A percentile compares a stretch with the other conserved stretches of the same genome.
Conservation (phyloP, 2,113 vertebrate species). For the Varanus komodoensis region DNA sequence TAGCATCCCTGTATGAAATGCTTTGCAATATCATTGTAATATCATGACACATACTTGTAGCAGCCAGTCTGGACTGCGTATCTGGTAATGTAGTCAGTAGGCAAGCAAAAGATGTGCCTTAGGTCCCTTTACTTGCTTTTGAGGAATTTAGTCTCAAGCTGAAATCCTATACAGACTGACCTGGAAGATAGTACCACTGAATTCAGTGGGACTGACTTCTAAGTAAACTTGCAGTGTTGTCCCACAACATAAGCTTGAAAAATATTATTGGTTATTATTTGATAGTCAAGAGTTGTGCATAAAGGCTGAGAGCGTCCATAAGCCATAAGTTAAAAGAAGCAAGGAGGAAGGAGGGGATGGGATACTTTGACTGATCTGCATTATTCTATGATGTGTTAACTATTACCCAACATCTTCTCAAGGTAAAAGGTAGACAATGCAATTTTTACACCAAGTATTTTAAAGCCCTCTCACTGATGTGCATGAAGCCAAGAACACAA, state of each 20-base stretch:
- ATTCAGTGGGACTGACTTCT: background rate
- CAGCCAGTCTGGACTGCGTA: background rate
- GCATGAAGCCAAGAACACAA: background rate
- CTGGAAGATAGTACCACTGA: too few species aligned
- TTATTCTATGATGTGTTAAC: too few species aligned
- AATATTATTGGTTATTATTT: background rate
- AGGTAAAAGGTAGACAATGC: too few species aligned
- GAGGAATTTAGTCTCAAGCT: background rate
- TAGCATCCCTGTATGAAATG: background rate
- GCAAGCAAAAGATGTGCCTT: background rate
- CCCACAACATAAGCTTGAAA: background rate
- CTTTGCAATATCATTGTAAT: background rate
- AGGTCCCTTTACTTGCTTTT: background rate
- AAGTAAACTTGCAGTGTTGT: background rate
- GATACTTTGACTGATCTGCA: background rate
- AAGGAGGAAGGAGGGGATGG: background rate
- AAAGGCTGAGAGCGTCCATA: background rate
- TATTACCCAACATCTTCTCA: too few species aligned
- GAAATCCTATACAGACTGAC: background rate
- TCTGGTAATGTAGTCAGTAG: background rate
- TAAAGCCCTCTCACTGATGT: background rate
- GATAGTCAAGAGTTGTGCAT: background rate
- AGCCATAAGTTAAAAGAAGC: background rate
- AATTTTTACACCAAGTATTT: too few species aligned
- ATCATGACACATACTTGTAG: background rate